Percentiles rank a stretch among this genome's conserved stretches.
Evolutionary conservation across 2,797 vertebrate species (phyloP).

Genomic region (Oryzias dopingdopingensis): DNA sequence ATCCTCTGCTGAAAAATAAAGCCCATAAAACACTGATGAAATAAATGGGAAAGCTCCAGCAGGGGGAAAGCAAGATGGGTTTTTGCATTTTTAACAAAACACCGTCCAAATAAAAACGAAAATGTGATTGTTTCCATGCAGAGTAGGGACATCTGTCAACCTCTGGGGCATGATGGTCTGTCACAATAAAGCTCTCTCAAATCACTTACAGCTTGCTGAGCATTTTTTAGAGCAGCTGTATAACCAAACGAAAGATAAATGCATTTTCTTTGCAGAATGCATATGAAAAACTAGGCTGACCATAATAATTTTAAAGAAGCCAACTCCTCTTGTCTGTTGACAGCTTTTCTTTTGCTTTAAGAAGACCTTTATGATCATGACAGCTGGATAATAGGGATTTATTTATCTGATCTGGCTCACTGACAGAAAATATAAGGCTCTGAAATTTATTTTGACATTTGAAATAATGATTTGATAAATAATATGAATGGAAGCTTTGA

Average conservation of each 20-base stretch:
- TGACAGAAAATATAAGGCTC: slow-evolving; percentile 8
- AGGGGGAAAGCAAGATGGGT: slow-evolving; percentile 31
- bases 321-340: slow-evolving; percentile 32
- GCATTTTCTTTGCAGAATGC: slow-evolving; percentile 52
- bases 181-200: slow-evolving; percentile 71
- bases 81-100: slow-evolving; percentile 66
- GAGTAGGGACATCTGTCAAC: slow-evolving; percentile 71
- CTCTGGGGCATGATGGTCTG: slow-evolving; percentile 71
- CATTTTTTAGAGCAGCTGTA: slow-evolving; percentile 41
- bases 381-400: slow-evolving; percentile 37
- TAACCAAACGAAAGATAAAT: slow-evolving; percentile 58
- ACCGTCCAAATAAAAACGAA: slow-evolving; percentile 69
- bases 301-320: slow-evolving; percentile 51
- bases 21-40: slow-evolving; percentile 73
- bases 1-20: slow-evolving; percentile 72
- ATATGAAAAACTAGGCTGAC: slow-evolving; percentile 30
- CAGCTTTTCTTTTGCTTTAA: slow-evolving; percentile 51
- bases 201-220: slow-evolving; percentile 66
- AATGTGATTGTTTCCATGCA: slow-evolving; percentile 54
- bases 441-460: slow-evolving; percentile 4
- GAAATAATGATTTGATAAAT: neutral
- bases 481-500: too few species aligned
- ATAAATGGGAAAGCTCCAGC: slow-evolving; percentile 64
- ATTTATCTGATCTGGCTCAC: slow-evolving; percentile 30
- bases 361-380: slow-evolving; percentile 64